Base-by-base conservation (phyloP, 2,113 vertebrate species). In the Furnarius figulus region DNA sequence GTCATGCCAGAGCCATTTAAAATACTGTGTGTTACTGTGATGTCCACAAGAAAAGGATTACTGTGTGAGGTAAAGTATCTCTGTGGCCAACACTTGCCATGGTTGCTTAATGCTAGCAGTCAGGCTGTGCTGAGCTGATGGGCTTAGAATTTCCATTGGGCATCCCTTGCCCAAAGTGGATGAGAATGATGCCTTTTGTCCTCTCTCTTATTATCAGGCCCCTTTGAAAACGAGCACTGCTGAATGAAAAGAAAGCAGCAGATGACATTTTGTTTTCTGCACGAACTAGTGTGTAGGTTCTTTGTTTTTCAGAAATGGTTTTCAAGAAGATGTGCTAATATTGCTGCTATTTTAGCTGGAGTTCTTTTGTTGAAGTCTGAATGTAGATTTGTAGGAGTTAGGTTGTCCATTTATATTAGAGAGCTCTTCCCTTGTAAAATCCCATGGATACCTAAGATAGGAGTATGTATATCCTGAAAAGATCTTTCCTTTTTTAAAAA, bases 141-240 rank as follows among this genome's bases (percentile, higher is more conserved):
- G 50, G 62, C 59, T 94, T 59, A 9, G 23, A 81, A 61, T 92
- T 93, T 65, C 73, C 81, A 3, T 72, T 84, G 2, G 12, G 56
- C 83, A 75, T 88, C 56, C 61, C 56, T 58, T 81, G 79, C 70
- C 76, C 96, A 66, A 25, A 90, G 88, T 4, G 0, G 68, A 50
- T 66, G 80, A 97, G 88, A 96, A 93, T 94, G 92, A 90, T 77
- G 70, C 87, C 88, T 90, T 96, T 96, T 97, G 95, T 97, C 76
- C 50, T 92, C 61, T 42, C 76, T 82, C 68, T 77, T 89, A 10
- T 82, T 68, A 53, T 58, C 85, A 56, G 44, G 58, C 44, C 1
- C 88, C 88, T 93, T 85, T 44, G 56, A 87, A 94, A 96, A 81
- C 6, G 82, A 78, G 56, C 79, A 25, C 75, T 81, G 92, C 35